Base-by-base conservation (phyloP, 2,888 invertebrate species). In the Andrena praecox region DNA sequence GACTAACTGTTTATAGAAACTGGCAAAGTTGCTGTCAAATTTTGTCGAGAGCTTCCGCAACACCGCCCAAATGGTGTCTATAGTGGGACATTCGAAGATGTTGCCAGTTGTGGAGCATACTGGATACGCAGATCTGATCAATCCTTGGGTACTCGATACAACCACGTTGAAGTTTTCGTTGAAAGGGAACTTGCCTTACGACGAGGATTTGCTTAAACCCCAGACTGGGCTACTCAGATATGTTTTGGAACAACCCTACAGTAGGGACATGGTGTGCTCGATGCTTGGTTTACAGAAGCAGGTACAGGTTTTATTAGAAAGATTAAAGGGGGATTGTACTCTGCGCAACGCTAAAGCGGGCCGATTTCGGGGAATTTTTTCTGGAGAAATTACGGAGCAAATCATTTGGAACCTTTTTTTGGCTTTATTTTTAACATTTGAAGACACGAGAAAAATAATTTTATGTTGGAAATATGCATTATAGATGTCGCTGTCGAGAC, bases 51-150 rank as follows among this genome's bases (percentile, higher is more conserved):
- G 98, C 94, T 99, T 99, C 94, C 96, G 98, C 85, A 96, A 97
- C 16, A 97, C 98, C 81, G 99, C 99, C 0, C 99, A 99, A 95
- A 99, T 99, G 98, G 98, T 99, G 0, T 97, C 99, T 0, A 97
- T 99, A 75, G 96, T 98, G 85, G 98, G 98, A 0, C 97, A 98
- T 89, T 96, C 98, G 0, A 96, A 97, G 91, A 97, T 99, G 97
- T 94, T 98, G 69, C 99, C 99, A 0, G 97, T 99, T 20, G 98
- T 99, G 0, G 99, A 99, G 89, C 98, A 98, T 92, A 97, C 98
- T 67, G 98, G 98, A 7, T 98, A 98, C 93, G 97, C 98, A 0
- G 98, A 98, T 92, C 95, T 98, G 67, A 97, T 98, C 70, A 98
- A 98, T 94, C 98, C 98, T 0, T 99, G 99, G 99, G 96, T 98